Conservation (phyloP, 2,113 vertebrate genomes). For the Percina caprodes region DNA sequence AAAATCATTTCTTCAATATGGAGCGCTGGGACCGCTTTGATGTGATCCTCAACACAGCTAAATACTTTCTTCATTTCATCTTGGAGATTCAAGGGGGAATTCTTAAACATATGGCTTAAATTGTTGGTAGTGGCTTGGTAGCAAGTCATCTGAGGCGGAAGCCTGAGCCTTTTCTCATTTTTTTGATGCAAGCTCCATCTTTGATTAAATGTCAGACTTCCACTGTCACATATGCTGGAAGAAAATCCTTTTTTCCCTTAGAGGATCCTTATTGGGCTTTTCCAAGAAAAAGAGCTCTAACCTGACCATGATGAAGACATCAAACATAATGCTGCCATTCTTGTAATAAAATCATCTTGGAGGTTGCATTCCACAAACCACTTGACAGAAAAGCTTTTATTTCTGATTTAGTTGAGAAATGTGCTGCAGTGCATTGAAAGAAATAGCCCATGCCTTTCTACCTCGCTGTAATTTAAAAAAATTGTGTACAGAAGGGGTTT, state of each 20-base stretch:
- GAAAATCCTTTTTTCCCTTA: slow-evolving; percentile 46
- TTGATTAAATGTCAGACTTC: slow-evolving; percentile 77
- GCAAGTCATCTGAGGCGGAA: slow-evolving; percentile 61
- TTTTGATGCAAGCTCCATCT: slow-evolving; percentile 29
- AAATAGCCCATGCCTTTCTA: not conserved
- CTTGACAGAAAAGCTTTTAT: slow-evolving; percentile 8
- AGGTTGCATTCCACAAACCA: not conserved
- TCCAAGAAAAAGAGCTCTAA: slow-evolving; percentile 40
- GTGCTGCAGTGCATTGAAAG: not conserved
- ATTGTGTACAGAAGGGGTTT: not conserved
- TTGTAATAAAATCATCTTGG: not conserved
- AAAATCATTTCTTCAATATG: slow-evolving; percentile 84
- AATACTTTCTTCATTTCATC: slow-evolving; percentile 80
- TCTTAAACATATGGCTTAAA: slow-evolving; percentile 80
- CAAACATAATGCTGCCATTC: slow-evolving; percentile 17
- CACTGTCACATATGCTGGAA: slow-evolving; percentile 49
- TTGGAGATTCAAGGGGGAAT: slow-evolving; percentile 54
- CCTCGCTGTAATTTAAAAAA: not conserved
- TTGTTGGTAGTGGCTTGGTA: slow-evolving; percentile 54
- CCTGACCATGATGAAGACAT: slow-evolving; percentile 18
- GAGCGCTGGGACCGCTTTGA: slow-evolving; percentile 61
- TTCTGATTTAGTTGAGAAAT: not conserved
- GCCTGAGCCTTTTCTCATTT: slow-evolving; percentile 55
- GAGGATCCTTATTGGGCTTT: slow-evolving; percentile 22
- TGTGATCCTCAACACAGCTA: slow-evolving; percentile 60